Conservation (phyloP, 1,140 invertebrate genomes). For the Dysdera silvatica region DNA sequence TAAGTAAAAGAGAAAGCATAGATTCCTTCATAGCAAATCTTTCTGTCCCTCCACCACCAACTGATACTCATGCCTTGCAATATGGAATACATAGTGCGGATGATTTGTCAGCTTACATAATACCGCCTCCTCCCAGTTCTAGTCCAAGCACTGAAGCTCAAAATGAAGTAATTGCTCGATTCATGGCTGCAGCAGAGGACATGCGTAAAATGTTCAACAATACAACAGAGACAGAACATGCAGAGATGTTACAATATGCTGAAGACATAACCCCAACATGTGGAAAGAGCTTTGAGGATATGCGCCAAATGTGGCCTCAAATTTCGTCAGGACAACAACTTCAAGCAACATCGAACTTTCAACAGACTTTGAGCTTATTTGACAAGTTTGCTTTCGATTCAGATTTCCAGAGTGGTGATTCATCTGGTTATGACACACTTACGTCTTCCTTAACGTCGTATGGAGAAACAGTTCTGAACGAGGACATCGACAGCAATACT, state of each 20-base stretch:
- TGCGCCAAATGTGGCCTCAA: background rate
- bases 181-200: slow-evolving; percentile 35
- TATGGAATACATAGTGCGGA: background rate
- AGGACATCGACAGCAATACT: slow-evolving; percentile 7
- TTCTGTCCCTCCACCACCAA: slow-evolving; percentile 61
- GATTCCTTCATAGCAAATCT: slow-evolving; percentile 75
- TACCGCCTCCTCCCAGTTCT: slow-evolving; percentile 52
- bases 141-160: slow-evolving; percentile 25
- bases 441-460: slow-evolving; percentile 29
- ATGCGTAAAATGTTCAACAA: slow-evolving; percentile 28
- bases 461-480: slow-evolving; percentile 10
- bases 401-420: slow-evolving; percentile 24
- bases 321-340: background rate
- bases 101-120: slow-evolving; percentile 52
- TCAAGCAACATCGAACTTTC: background rate
- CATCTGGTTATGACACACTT: slow-evolving; percentile 32
- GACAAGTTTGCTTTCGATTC: background rate
- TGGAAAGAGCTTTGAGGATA: background rate
- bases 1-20: slow-evolving; percentile 46
- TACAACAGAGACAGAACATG: background rate
- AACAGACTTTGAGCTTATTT: background rate
- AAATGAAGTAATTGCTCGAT: slow-evolving; percentile 32
- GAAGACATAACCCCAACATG: background rate
- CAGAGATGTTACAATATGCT: background rate
- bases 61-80: background rate